Conservation (phyloP, 30 jellyfish, hydroid and myxozoan species). For the Catostylus mosaicus region DNA sequence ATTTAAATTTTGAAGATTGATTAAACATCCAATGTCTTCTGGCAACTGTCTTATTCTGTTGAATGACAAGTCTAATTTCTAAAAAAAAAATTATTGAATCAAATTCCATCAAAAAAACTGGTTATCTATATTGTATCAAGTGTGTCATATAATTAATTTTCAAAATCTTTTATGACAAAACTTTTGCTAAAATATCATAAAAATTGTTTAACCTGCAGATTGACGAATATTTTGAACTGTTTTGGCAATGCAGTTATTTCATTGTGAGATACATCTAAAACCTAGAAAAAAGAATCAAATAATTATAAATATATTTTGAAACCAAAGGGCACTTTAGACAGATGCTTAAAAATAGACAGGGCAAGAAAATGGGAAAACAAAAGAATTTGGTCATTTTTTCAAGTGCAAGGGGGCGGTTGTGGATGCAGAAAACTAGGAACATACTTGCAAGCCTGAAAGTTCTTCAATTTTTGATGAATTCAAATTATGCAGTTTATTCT, state of each 20-base stretch:
- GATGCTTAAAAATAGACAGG: no score
- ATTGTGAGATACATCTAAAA: constrained; percentile 57
- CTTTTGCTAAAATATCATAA: no score
- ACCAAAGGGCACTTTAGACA: no score
- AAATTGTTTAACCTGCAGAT: constrained; percentile 51
- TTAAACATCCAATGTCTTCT: constrained; percentile 64
- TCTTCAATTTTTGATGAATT: constrained; percentile 49
- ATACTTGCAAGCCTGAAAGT: constrained; percentile 28
- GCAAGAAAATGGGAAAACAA: no score
- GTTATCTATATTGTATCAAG: no score
- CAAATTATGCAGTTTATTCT: constrained; percentile 34
- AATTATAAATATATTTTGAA: no score
- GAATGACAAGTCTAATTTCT: constrained; percentile 77
- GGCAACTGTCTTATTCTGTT: constrained; percentile 76
- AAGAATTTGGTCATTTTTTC: no score
- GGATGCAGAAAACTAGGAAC: background rate
- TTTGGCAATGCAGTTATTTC: constrained; percentile 29
- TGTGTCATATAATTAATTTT: no score
- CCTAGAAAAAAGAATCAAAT: no score
- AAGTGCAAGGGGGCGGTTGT: background rate
- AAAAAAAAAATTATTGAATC: background rate
- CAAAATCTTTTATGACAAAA: no score
- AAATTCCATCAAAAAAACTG: background rate
- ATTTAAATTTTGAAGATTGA: constrained; percentile 38
- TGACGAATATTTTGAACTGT: constrained; percentile 25